Base-by-base conservation (phyloP, 1,140 invertebrate genomes). In the Anastatus disparis region DNA sequence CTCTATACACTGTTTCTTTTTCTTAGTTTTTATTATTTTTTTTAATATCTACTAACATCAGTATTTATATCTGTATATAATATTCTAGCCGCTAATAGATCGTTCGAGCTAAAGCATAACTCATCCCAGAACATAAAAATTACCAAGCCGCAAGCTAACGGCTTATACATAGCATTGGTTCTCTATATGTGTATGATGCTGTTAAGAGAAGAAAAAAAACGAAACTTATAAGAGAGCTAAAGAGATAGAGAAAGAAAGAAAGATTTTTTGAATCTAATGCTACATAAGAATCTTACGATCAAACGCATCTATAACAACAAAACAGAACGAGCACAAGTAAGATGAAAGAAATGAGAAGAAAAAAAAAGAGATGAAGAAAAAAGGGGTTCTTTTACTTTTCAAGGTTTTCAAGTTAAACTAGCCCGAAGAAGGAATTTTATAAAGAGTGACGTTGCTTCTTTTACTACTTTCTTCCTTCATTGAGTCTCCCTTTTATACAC, bases 121-220 rank as follows among this genome's bases (percentile, higher is more conserved):
- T 65, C 50, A 48, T 59, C 42, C n/a, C 65, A 8, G 55, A 59
- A 50, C 44, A 17, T 68, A 40, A 68, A 59, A 59, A 68, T 68
- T 59, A 59, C 29, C 55, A 59, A 27, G 29, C 42, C 55, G 44
- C 65, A 40, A 68, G 52, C 65, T 59, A 59, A 59, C 55, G 55
- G 55, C 55, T 68, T 38, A 27, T 50, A 42, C 13, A 17, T 9
- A 44, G 40, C 24, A n/a, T n/a, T n/a, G n/a, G n/a, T n/a, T n/a
- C n/a, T n/a, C n/a, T n/a, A n/a, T n/a, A n/a, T n/a, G n/a, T n/a
- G 48, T 29, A 46, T 20, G 20, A 17, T 10, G 8, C 7, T 3
- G 55, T 20, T 58, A 38, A 20, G 40, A 40, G 15, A n/a, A 6
- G 44, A 2, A 7, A 52, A 2, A n/a, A n/a, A n/a, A n/a, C n/a